These are phyloP conservation scores for Talpa occidentalis DNA, from an alignment of 2,113 vertebrate genomes.

Conservation along the genomic window DNA sequence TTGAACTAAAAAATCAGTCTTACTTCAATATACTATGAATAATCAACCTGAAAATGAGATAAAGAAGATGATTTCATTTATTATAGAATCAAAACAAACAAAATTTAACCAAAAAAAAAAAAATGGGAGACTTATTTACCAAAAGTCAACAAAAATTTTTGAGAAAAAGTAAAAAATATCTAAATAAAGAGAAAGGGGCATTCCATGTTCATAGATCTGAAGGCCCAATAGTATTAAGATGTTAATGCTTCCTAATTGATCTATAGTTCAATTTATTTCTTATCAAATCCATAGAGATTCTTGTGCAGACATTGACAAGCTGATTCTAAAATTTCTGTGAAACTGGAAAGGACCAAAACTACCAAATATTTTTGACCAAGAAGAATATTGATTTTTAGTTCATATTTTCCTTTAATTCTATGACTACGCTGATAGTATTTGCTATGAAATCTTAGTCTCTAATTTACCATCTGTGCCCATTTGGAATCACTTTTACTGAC, in stretches of 20 bases:
- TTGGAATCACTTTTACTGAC: neutral
- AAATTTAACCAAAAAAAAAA: neutral
- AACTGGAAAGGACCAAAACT: constrained; percentile 5
- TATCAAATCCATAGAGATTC: neutral
- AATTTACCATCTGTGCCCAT: neutral
- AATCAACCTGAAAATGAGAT: constrained; percentile 13
- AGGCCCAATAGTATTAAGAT: neutral
- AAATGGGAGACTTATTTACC: neutral
- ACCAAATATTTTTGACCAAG: neutral
- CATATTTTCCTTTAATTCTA: constrained; percentile 14
- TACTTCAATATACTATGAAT: neutral
- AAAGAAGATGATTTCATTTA: neutral
- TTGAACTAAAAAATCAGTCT: neutral
- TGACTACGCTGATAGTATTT: neutral
- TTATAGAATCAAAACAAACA: no score
- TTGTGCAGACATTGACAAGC: neutral
- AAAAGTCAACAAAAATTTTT: neutral
- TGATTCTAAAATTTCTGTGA: neutral
- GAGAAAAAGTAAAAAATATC: neutral
- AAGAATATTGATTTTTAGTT: constrained; percentile 39
- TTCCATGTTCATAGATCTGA: neutral
- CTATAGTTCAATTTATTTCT: neutral
- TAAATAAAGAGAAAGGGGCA: neutral
- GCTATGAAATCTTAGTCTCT: constrained; percentile 10
- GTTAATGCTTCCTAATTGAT: neutral